A percentile compares a stretch with the other conserved stretches of the same genome.
Conservation (phyloP, 2,797 vertebrate genomes). For the Setipinna tenuifilis region DNA sequence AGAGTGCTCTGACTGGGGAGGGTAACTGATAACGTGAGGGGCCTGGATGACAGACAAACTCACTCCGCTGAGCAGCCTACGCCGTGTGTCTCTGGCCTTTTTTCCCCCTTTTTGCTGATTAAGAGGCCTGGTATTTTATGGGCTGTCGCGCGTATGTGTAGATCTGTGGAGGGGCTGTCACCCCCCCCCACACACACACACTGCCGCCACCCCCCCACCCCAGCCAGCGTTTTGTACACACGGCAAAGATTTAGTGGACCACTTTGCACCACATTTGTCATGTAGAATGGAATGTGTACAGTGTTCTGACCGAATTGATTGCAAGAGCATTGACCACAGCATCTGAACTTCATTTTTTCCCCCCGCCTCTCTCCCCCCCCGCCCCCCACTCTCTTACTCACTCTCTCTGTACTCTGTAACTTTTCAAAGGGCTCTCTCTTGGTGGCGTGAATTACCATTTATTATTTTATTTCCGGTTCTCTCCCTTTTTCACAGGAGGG, state of each 20-base stretch:
- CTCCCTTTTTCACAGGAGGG: no score
- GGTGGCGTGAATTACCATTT: not conserved
- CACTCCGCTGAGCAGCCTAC: not conserved
- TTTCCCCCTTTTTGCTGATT: constrained; percentile 70
- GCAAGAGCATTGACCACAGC: constrained; percentile 47
- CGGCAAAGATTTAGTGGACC: constrained; percentile 66
- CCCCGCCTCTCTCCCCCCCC: not conserved
- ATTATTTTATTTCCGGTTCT: not conserved
- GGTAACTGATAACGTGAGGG: not conserved
- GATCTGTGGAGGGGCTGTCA: constrained; percentile 63
- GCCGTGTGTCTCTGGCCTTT: constrained; percentile 50
- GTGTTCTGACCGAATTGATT: constrained; percentile 44
- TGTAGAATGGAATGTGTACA: constrained; percentile 59
- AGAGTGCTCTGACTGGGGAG: not conserved
- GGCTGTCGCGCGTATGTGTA: constrained; percentile 65
- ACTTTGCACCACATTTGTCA: constrained; percentile 66
- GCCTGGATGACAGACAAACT: constrained; percentile 4
- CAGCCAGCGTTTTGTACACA: constrained; percentile 56
- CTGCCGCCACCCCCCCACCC: no score
- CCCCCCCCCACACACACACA: no score
- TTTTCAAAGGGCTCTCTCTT: constrained; percentile 3
- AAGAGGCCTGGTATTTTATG: constrained; percentile 68
- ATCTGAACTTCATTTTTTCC: constrained; percentile 25
- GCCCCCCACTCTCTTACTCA: not conserved
- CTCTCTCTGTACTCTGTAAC: not conserved